phyloP scores from a whole-genome alignment of 2,797 vertebrate genomes.

The Prionace glauca region DNA sequence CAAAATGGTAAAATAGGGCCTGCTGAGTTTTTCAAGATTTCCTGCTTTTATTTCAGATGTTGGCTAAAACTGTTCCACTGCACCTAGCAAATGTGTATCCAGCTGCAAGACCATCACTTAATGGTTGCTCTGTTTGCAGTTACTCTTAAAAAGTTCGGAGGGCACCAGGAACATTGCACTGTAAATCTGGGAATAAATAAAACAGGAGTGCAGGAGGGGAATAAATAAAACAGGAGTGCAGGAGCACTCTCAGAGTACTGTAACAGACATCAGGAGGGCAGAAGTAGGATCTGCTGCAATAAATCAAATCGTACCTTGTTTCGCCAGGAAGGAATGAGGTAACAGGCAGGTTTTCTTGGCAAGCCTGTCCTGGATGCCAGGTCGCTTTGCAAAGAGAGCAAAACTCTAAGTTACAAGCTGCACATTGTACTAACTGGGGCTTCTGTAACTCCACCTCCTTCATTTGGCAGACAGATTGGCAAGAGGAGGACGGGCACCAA shows the following conservation, averaged over 20 bases:
- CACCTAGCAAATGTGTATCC: background rate
- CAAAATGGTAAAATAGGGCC: no score
- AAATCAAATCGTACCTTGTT: constrained; percentile 62
- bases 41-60: background rate
- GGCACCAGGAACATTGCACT: background rate
- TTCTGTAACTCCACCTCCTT: constrained; percentile 75
- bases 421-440: constrained; percentile 84
- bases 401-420: constrained; percentile 83
- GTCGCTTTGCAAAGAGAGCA: constrained; percentile 88
- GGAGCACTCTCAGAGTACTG: background rate
- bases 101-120: background rate
- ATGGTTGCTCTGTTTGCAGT: no score
- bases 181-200: background rate
- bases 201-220: background rate
- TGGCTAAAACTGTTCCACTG: background rate
- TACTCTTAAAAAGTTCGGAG: background rate
- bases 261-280: background rate
- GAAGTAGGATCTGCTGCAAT: background rate
- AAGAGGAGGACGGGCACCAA: constrained; percentile 91
- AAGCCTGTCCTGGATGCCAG: constrained; percentile 91
- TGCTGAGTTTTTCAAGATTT: background rate
- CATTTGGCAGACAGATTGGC: constrained; percentile 92
- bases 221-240: background rate
- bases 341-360: constrained; percentile 77
- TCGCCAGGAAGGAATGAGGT: constrained; percentile 86